Conservation (phyloP, 2,888 invertebrate species). For the Synanthedon tipuliformis region DNA sequence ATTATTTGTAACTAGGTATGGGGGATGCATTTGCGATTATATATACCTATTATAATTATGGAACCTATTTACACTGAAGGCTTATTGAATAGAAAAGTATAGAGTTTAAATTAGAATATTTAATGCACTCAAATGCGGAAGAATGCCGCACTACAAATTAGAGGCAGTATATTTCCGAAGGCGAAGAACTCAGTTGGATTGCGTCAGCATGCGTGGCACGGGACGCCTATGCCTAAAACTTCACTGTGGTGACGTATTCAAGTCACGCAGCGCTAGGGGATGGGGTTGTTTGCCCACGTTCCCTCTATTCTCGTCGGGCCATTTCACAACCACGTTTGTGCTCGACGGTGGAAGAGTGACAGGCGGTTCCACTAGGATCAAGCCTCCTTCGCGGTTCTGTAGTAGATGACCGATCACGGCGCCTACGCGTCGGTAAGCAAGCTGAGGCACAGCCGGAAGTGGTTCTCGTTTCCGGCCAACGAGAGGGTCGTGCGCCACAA, state of each 20-base stretch:
- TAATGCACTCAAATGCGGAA: conserved; percentile 32
- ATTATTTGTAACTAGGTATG: conserved; percentile 1
- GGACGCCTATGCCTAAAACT: neutral
- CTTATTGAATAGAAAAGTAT: conserved; percentile 25
- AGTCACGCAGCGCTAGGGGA: conserved; percentile 44
- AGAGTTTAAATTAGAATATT: conserved; percentile 11
- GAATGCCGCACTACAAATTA: conserved; percentile 29
- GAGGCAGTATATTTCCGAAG: conserved; percentile 37
- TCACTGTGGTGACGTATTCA: conserved; percentile 50
- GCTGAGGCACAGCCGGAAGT: conserved; percentile 25
- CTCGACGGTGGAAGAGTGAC: conserved; percentile 45
- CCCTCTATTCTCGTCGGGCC: conserved; percentile 41
- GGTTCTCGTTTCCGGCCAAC: conserved; percentile 18
- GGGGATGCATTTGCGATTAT: conserved; percentile 1
- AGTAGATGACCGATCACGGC: conserved; percentile 48
- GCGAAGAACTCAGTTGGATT: conserved; percentile 38
- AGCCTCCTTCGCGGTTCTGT: conserved; percentile 43
- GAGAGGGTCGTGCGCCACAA: conserved; percentile 34
- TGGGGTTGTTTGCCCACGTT: conserved; percentile 31
- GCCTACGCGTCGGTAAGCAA: conserved; percentile 45
- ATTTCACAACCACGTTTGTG: conserved; percentile 50
- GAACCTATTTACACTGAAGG: conserved; percentile 34
- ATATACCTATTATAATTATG: neutral
- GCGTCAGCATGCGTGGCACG: conserved; percentile 10
- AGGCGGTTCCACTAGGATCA: conserved; percentile 53